Percentiles rank a stretch among this genome's conserved stretches.
phyloP scores from a whole-genome alignment of 2,797 vertebrate species.

The Diglossa cyanea region DNA sequence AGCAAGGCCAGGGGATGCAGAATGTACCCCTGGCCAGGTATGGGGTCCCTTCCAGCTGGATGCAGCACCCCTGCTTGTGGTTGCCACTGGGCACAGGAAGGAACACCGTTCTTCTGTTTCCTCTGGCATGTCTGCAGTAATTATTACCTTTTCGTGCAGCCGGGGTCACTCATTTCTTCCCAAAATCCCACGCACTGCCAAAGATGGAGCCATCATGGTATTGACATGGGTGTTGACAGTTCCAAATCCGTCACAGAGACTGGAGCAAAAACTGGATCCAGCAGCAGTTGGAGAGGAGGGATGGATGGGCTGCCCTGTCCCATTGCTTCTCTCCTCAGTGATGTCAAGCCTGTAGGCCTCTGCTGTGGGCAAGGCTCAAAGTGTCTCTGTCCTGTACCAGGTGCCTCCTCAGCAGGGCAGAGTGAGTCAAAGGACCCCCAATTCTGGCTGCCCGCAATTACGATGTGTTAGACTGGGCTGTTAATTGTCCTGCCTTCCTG shows the following conservation, averaged over 20 bases:
- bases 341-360: background rate
- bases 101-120: accelerated
- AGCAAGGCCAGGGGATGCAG: background rate
- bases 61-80: background rate
- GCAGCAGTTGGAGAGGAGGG: background rate
- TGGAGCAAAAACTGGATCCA: background rate
- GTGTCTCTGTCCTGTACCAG: background rate
- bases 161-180: background rate
- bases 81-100: background rate
- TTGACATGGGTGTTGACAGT: background rate
- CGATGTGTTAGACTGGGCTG: accelerated
- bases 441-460: accelerated
- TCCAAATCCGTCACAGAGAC: background rate
- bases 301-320: background rate
- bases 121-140: background rate
- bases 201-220: background rate
- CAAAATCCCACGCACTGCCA: background rate
- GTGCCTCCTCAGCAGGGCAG: background rate
- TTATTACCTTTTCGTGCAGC: background rate
- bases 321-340: too few relatives aligned
- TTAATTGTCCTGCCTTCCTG: background rate
- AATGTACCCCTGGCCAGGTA: accelerated
- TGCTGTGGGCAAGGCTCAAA: background rate
- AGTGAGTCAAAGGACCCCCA: accelerated
- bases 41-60: background rate